Conservation (phyloP, 2,113 vertebrate species). For the Rutilus rutilus region DNA sequence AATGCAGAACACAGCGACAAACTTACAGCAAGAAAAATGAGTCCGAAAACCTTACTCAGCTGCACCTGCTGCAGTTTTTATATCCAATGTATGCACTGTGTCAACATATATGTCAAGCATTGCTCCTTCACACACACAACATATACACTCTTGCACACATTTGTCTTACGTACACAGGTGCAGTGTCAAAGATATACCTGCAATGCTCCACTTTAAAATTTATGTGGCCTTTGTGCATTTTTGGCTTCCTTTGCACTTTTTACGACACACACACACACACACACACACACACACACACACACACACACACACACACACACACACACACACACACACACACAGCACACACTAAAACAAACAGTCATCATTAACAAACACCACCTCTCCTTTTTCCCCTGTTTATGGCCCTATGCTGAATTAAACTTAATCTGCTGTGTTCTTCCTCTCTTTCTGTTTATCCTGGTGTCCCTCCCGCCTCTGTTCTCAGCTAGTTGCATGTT, state of each 20-base stretch:
- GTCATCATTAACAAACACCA: slow-evolving; percentile 8
- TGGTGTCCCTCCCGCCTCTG: neutral
- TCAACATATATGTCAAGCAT: slow-evolving; percentile 39
- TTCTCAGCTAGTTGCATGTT: slow-evolving; percentile 14
- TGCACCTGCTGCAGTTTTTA: slow-evolving; percentile 40
- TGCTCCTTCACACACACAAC: neutral
- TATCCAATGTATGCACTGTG: slow-evolving; percentile 25
- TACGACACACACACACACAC: neutral
- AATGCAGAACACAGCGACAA: neutral
- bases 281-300: neutral
- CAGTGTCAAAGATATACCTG: slow-evolving; percentile 27
- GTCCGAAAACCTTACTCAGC: slow-evolving; percentile 34
- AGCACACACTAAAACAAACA: neutral
- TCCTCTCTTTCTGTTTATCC: neutral
- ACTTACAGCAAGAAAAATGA: slow-evolving; percentile 20
- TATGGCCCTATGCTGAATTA: neutral
- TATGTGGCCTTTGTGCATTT: slow-evolving; percentile 14
- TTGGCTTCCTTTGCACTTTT: slow-evolving; percentile 19
- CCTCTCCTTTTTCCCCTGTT: neutral
- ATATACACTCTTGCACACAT: neutral
- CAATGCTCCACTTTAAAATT: slow-evolving; percentile 27
- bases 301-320: neutral
- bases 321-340: neutral
- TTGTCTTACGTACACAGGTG: slow-evolving; percentile 35
- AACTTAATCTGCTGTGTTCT: slow-evolving; percentile 28